A percentile compares a stretch with the other conserved stretches of the same genome.
These are phyloP conservation scores for Cyphomyrmex costatus DNA, from an alignment of 1,140 invertebrate species.

Conservation along the genomic window DNA sequence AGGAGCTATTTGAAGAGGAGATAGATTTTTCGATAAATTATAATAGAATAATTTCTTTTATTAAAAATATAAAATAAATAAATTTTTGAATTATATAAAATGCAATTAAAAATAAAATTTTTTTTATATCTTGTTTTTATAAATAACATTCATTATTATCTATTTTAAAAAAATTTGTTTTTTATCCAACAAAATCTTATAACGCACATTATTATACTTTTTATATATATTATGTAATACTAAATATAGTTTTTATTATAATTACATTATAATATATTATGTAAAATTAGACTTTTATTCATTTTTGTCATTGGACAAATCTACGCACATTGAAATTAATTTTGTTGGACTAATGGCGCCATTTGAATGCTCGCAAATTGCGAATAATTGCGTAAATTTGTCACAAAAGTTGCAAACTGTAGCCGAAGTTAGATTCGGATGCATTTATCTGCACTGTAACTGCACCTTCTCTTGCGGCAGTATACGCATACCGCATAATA, in stretches of 20 bases:
- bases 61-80: not conserved
- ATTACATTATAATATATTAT: not conserved
- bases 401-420: conserved; percentile 13
- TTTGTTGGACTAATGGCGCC: not conserved
- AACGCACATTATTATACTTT: not conserved
- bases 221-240: not conserved
- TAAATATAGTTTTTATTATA: not conserved
- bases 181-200: not conserved
- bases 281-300: not conserved
- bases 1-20: not conserved
- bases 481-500: conserved; percentile 31
- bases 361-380: not conserved
- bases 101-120: not conserved
- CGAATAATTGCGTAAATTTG: conserved; percentile 23
- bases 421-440: conserved; percentile 17
- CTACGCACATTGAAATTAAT: not conserved
- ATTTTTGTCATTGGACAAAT: not conserved
- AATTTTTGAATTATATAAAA: not conserved
- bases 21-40: not conserved
- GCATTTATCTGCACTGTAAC: conserved; percentile 19
- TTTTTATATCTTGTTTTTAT: not conserved
- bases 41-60: not conserved
- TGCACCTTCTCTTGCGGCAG: not conserved
- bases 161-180: not conserved
- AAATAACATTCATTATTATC: not conserved